These are phyloP conservation scores for Perodicticus potto DNA, from an alignment of 2,797 vertebrate species.

Conservation along the genomic window DNA sequence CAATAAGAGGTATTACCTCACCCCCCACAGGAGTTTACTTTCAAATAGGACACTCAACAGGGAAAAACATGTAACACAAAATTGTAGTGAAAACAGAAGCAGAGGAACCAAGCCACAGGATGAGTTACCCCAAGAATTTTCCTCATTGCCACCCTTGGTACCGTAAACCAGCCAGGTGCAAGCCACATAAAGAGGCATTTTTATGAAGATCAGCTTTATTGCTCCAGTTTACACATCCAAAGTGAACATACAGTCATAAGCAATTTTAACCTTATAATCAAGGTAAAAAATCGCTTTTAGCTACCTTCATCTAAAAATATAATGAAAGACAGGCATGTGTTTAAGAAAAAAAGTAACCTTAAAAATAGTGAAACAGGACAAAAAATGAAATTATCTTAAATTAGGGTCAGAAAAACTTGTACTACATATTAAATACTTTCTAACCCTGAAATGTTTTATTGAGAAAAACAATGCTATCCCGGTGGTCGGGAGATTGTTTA, in stretches of 20 bases:
- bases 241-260: neutral
- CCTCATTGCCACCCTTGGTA: neutral
- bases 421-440: neutral
- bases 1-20: neutral
- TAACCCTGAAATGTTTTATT: neutral
- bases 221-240: neutral
- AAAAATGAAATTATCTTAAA: constrained; percentile 16
- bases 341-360: neutral
- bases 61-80: neutral
- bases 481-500: neutral
- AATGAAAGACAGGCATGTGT: neutral
- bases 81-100: neutral
- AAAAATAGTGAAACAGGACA: neutral
- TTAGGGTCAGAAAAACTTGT: neutral
- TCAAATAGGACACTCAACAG: neutral
- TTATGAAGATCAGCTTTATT: neutral
- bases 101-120: neutral
- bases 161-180: neutral
- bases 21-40: neutral
- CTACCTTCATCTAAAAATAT: constrained; percentile 39
- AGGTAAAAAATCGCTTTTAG: neutral
- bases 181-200: neutral
- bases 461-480: neutral
- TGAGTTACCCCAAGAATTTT: neutral
- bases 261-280: neutral